Conservation (phyloP, 2,113 vertebrate species). For the Trochalopteron elliotii region DNA sequence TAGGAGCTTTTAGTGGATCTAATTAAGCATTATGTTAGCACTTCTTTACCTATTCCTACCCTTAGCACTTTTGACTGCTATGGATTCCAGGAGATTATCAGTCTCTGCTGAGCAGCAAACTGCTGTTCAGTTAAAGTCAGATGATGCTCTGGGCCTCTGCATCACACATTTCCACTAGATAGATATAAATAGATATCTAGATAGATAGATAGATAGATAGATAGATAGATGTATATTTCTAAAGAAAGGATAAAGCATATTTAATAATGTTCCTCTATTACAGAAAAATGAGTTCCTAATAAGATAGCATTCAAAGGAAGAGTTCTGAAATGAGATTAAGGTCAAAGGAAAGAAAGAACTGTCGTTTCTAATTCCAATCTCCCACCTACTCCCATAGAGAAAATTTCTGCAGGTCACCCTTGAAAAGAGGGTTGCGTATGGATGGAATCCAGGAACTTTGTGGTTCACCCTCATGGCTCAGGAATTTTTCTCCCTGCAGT, state of each 20-base stretch:
- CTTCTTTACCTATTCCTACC: background rate
- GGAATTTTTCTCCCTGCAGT: background rate
- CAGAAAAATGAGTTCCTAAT: background rate
- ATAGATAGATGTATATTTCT: background rate
- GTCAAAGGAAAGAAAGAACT: background rate
- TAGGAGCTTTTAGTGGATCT: background rate
- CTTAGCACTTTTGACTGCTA: background rate
- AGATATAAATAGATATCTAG: no score
- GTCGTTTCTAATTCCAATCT: background rate
- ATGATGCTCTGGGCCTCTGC: background rate
- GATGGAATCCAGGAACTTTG: background rate
- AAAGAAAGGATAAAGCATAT: background rate
- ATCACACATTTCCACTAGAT: background rate
- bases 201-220: background rate
- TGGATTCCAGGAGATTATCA: background rate
- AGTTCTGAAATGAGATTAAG: background rate
- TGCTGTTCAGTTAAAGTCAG: background rate
- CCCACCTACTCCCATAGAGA: rapidly evolving
- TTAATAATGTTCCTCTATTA: background rate
- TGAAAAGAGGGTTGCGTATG: background rate
- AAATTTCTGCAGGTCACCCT: background rate
- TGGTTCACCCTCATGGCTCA: background rate
- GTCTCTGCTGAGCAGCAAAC: background rate
- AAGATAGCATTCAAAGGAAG: background rate
- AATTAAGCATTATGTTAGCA: background rate